A percentile compares a stretch with the other conserved stretches of the same genome.
phyloP scores from a whole-genome alignment of 2,797 vertebrate genomes.

The Peromyscus nudipes region DNA sequence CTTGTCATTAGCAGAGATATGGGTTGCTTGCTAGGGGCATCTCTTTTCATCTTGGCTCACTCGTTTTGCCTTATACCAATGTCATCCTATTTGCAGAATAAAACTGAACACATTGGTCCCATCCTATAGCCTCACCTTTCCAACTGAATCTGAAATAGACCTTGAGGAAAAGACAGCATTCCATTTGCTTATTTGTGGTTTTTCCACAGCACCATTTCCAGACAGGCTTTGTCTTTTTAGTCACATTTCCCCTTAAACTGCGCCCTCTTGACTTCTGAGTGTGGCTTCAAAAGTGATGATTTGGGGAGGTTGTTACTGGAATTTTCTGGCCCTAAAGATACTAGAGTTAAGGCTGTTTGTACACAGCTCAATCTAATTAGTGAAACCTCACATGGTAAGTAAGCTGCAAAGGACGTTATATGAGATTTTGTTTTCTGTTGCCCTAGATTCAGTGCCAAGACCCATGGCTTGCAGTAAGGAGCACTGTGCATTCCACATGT shows the following conservation, averaged over 20 bases:
- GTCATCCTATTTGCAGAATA: background rate
- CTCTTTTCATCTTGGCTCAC: background rate
- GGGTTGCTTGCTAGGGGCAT: background rate
- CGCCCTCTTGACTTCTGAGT: conserved; percentile 57
- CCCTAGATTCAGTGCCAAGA: background rate
- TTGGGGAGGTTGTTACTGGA: conserved; percentile 46
- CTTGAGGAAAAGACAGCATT: background rate
- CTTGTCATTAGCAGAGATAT: background rate
- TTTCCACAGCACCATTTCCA: background rate
- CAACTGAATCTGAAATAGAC: conserved; percentile 19
- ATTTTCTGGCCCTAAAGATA: conserved; percentile 63
- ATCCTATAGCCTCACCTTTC: background rate
- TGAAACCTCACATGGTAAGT: conserved; percentile 29
- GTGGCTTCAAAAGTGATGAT: conserved; percentile 37
- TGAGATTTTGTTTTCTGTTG: conserved; percentile 20
- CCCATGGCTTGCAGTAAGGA: background rate
- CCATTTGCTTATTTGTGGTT: conserved; percentile 48
- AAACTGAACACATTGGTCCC: background rate
- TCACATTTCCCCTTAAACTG: conserved; percentile 49
- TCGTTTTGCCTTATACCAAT: background rate
- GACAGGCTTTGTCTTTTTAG: conserved; percentile 61
- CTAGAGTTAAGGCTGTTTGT: conserved; percentile 52
- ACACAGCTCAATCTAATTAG: conserved; percentile 17
- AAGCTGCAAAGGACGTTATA: background rate
- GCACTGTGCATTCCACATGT: background rate